Percentiles rank a stretch among this genome's conserved stretches.
These are phyloP conservation scores for Andrena haemorrhoa DNA, from an alignment of 2,888 invertebrate genomes.

Conservation along the genomic window DNA sequence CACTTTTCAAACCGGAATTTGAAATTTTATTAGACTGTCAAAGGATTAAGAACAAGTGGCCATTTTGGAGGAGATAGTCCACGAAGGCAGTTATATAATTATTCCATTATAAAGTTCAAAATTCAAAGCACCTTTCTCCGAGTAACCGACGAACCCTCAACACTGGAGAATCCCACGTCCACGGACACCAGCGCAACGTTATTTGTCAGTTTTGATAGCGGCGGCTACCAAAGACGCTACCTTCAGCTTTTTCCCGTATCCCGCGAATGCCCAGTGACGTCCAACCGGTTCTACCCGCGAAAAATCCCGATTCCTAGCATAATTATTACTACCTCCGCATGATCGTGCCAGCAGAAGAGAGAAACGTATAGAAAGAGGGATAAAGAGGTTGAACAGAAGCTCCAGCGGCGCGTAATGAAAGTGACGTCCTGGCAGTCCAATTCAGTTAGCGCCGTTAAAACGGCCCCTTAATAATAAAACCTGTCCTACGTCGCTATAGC, in stretches of 20 bases:
- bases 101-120: no score
- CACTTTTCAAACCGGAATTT: no score
- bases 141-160: no score
- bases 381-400: not conserved
- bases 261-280: slow-evolving; percentile 26
- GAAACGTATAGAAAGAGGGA: slow-evolving; percentile 13
- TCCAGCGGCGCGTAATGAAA: slow-evolving; percentile 51
- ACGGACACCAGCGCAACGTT: not conserved
- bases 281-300: slow-evolving; percentile 62
- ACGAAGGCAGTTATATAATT: no score
- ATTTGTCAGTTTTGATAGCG: slow-evolving; percentile 49
- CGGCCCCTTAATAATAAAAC: slow-evolving; percentile 45
- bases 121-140: no score
- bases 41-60: no score
- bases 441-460: slow-evolving; percentile 51
- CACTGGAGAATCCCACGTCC: not conserved
- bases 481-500: slow-evolving; percentile 15
- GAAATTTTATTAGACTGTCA: no score
- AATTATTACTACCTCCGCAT: slow-evolving; percentile 59
- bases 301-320: slow-evolving; percentile 59
- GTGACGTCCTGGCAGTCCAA: slow-evolving; percentile 32
- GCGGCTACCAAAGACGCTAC: slow-evolving; percentile 40
- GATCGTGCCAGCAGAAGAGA: slow-evolving; percentile 19
- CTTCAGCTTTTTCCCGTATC: slow-evolving; percentile 12
- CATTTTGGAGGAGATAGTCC: no score